Evolutionary conservation across 2,888 invertebrate genomes (phyloP), one percentile per base, ranked within the genome.

Genomic region (Apamea monoglypha): DNA sequence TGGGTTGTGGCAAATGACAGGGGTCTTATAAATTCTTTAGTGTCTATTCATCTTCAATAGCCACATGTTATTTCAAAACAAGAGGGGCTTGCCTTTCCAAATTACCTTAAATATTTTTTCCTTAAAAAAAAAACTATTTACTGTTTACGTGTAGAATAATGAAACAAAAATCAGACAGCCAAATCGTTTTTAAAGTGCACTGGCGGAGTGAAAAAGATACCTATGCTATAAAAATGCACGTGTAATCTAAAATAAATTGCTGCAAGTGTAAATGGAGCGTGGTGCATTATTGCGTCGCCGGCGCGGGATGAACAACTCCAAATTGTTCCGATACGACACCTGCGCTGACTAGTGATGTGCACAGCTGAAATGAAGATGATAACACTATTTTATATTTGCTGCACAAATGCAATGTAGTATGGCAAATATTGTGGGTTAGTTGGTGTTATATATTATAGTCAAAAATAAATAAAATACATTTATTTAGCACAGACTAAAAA

Each of bases 311-410:
- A 90, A 83, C 85, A 81, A 93, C 90, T 89, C 82, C 88, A 94
- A 94, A 95, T 95, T 93, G 94, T 94, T 91, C 91, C 90, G 92
- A 93, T 93, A 92, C 91, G 88, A 91, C 94, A 95, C 94, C 94
- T 95, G 94, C 89, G 93, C 90, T 61, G 59, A 69, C 74, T 85
- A 89, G 88, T 74, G 82, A 76, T 80, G 88, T 87, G 50, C 59
- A 36, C 25, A 40, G 61, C 50, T 75, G 66, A 50, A 59, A 8
- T 47, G 10, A 16, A 40, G n/a, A 53, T 67, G 61, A 68, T 53
- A n/a, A 36, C 44, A 25, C 7, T 66, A 36, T 70, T 73, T 73
- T 79, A 40, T 67, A 59, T n/a, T 61, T 21, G 12, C 44, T 29
- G 21, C 7, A 59, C 25, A 44, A n/a, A 67, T 64, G n/a, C 32